Percentiles rank a stretch among this genome's conserved stretches.
phyloP scores from a whole-genome alignment of 2,113 vertebrate species.

The Engraulis encrasicolus region DNA sequence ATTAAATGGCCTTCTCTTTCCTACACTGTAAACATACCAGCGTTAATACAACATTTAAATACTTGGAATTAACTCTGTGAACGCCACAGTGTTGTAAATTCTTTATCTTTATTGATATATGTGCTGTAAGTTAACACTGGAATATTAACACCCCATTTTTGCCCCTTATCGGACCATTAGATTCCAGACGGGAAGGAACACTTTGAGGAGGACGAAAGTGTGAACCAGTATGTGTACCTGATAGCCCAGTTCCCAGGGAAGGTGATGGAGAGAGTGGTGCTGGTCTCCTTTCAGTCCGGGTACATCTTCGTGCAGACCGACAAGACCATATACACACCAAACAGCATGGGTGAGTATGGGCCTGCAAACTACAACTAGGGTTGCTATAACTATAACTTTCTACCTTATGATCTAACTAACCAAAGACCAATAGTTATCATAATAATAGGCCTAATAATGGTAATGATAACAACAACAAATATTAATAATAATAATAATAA shows the following conservation, averaged over 20 bases:
- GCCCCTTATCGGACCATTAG: not conserved
- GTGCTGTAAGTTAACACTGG: too few species aligned
- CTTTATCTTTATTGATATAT: too few species aligned
- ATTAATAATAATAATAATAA: not conserved
- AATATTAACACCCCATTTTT: too few species aligned
- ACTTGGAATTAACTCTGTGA: too few species aligned
- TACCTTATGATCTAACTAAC: too few species aligned
- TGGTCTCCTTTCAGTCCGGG: constrained; percentile 31
- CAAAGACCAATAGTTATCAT: too few species aligned
- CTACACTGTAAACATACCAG: too few species aligned
- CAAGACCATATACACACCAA: constrained; percentile 25
- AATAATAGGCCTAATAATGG: too few species aligned
- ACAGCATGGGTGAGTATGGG: not conserved
- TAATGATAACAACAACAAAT: not conserved
- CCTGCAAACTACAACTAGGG: not conserved
- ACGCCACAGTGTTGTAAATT: too few species aligned
- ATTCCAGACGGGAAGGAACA: not conserved
- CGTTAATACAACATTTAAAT: too few species aligned
- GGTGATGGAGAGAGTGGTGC: constrained; percentile 9
- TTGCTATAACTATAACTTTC: too few species aligned
- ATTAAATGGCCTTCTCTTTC: too few species aligned
- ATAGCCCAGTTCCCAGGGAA: not conserved
- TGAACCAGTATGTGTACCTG: constrained; percentile 32
- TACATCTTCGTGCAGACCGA: constrained; percentile 33
- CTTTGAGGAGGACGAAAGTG: not conserved